A percentile compares a stretch with the other conserved stretches of the same genome.
Conservation (phyloP, 2,797 vertebrate genomes). For the Acestrorhynchus altus region DNA sequence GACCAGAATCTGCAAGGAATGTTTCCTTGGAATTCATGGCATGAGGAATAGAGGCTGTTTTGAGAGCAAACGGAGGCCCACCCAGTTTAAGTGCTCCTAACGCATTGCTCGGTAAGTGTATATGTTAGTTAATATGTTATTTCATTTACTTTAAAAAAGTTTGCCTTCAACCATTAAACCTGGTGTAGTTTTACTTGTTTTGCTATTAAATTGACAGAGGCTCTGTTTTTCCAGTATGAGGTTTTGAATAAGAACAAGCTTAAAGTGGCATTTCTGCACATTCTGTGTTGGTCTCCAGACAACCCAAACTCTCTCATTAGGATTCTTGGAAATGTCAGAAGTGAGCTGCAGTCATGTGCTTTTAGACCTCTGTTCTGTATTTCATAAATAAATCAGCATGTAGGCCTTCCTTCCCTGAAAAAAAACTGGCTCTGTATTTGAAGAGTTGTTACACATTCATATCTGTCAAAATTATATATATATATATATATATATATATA, state of each 20-base stretch:
- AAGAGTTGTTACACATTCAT: neutral
- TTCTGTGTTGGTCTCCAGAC: neutral
- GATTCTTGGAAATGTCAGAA: neutral
- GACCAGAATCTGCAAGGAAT: no score
- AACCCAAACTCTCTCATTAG: neutral
- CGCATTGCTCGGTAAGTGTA: no score
- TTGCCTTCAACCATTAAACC: neutral
- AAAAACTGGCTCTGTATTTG: neutral
- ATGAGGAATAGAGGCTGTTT: neutral
- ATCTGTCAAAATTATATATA: conserved; percentile 16
- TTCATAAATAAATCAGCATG: conserved; percentile 7
- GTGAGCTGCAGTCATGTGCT: neutral
- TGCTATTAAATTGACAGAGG: neutral
- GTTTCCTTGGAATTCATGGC: no score
- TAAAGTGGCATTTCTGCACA: conserved; percentile 1
- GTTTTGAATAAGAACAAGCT: neutral
- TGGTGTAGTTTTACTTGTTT: neutral
- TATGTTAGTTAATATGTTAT: no score
- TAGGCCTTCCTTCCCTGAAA: neutral
- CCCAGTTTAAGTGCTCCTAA: no score
- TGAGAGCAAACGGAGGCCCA: neutral
- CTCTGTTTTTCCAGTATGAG: neutral
- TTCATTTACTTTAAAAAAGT: no score
- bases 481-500: conserved; percentile 9
- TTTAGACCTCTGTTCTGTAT: neutral